Percentiles rank a stretch among this genome's conserved stretches.
Evolutionary conservation across 2,888 invertebrate species (phyloP).

Genomic region (Pheosia gnoma): DNA sequence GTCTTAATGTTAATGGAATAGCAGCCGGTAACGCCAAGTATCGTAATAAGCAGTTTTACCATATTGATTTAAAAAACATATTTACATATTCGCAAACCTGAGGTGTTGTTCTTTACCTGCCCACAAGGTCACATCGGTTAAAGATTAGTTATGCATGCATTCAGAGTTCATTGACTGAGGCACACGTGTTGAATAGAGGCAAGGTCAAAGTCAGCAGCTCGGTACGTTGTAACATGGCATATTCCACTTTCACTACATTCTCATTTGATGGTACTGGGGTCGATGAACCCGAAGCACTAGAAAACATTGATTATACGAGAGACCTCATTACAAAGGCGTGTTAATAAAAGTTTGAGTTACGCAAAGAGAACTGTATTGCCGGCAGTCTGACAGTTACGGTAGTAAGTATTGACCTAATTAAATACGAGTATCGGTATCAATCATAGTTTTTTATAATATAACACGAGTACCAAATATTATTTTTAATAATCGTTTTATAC

Average conservation of each 20-base stretch:
- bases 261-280: slow-evolving; percentile 5
- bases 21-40: no score
- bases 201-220: slow-evolving; percentile 33
- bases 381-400: not conserved
- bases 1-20: not conserved
- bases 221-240: slow-evolving; percentile 16
- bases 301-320: slow-evolving; percentile 11
- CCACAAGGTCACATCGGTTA: not conserved
- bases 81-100: not conserved
- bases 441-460: no score
- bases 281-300: slow-evolving; percentile 12
- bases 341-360: not conserved
- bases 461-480: no score
- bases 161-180: slow-evolving; percentile 6
- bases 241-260: slow-evolving; percentile 29
- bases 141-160: slow-evolving; percentile 2
- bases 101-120: not conserved
- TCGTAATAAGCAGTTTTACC: no score
- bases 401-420: not conserved
- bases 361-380: not conserved
- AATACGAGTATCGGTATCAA: not conserved
- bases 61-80: not conserved
- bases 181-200: slow-evolving; percentile 10
- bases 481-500: not conserved
- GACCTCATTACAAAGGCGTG: not conserved